These are phyloP conservation scores for Rhinogobio ventralis DNA, from an alignment of 2,797 vertebrate species.

Conservation along the genomic window DNA sequence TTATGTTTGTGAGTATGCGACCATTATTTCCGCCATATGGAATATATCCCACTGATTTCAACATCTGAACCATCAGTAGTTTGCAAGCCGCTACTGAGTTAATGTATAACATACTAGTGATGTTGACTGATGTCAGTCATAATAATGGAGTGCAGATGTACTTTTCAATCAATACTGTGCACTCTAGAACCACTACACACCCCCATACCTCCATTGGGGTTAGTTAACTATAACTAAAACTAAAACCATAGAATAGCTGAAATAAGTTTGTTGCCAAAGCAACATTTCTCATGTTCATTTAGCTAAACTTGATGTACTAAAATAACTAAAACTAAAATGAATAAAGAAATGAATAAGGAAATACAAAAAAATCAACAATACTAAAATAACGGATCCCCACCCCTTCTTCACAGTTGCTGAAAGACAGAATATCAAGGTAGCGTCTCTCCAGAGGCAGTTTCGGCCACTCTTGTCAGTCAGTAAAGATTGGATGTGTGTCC, in stretches of 20 bases:
- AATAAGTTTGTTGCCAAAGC: background rate
- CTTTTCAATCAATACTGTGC: slow-evolving; percentile 13
- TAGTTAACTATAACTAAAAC: no score
- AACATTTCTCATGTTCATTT: background rate
- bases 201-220: background rate
- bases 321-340: background rate
- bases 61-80: background rate
- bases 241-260: background rate
- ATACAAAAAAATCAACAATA: background rate
- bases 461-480: background rate
- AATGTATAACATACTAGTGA: slow-evolving; percentile 30
- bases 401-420: background rate
- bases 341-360: background rate
- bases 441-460: background rate
- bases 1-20: slow-evolving; percentile 1
- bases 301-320: background rate
- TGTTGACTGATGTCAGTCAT: slow-evolving; percentile 18
- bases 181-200: background rate
- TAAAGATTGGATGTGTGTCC: background rate
- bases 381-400: background rate
- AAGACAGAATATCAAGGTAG: background rate
- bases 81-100: background rate
- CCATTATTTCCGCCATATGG: background rate
- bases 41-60: slow-evolving; percentile 26
- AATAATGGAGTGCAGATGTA: background rate